Conservation (phyloP, 2,113 vertebrate genomes). For the Promerops cafer region DNA sequence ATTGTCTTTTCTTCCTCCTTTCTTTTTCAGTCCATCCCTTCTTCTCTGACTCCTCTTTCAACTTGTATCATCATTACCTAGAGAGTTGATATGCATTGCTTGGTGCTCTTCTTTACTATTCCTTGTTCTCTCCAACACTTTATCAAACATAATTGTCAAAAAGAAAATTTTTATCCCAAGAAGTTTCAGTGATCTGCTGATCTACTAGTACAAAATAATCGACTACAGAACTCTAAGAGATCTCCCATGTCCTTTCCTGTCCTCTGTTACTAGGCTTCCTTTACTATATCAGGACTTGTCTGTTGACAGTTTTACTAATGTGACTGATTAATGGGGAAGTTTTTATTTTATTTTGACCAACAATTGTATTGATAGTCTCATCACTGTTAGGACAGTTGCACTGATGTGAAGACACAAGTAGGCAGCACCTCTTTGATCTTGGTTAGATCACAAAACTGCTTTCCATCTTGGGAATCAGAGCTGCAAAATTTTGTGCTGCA, state of each 20-base stretch:
- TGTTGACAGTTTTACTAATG: background rate
- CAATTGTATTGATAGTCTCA: background rate
- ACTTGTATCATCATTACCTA: background rate
- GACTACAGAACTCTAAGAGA: background rate
- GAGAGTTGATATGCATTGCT: accelerated
- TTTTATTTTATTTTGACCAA: background rate
- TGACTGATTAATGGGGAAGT: background rate
- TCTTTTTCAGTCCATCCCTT: background rate
- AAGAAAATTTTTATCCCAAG: background rate
- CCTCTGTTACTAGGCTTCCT: background rate
- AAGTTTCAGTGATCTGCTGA: background rate
- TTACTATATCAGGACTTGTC: background rate
- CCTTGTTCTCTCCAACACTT: background rate
- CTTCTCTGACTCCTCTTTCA: background rate
- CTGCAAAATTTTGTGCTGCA: background rate
- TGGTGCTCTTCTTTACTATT: background rate
- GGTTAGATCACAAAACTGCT: background rate
- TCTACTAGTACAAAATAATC: background rate
- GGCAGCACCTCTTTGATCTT: background rate
- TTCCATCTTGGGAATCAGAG: background rate
- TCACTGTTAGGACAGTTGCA: background rate
- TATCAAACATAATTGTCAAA: background rate
- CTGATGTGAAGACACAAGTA: background rate
- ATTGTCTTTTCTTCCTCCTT: background rate
- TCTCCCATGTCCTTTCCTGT: background rate